phyloP scores from a whole-genome alignment of 2,888 invertebrate species.

The Anoplius nigerrimus region DNA sequence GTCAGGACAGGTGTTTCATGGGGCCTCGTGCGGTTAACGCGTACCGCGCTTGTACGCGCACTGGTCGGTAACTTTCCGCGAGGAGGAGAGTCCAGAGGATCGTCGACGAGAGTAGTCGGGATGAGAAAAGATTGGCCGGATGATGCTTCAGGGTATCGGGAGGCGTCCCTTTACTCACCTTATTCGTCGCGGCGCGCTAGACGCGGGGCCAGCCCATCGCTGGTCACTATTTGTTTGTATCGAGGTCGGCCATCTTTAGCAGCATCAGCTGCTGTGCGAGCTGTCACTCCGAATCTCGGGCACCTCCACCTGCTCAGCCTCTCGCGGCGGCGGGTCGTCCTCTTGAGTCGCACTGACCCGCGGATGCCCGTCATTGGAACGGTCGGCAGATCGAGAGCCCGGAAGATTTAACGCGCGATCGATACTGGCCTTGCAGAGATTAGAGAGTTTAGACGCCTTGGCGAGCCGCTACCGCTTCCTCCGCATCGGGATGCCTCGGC shows the following conservation, averaged over 20 bases:
- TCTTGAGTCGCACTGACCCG: background rate
- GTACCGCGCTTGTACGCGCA: background rate
- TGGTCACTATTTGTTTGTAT: slow-evolving; percentile 64
- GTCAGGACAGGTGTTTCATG: slow-evolving; percentile 57
- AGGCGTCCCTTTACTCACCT: slow-evolving; percentile 27
- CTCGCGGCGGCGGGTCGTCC: background rate
- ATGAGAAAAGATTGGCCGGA: background rate
- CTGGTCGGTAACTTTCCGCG: background rate
- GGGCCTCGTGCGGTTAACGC: slow-evolving; percentile 9
- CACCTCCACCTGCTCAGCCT: background rate
- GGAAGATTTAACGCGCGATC: too few relatives aligned
- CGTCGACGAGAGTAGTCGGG: background rate
- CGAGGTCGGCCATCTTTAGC: slow-evolving; percentile 64
- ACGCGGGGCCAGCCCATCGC: slow-evolving; percentile 44
- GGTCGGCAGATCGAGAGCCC: too few relatives aligned
- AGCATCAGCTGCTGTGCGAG: slow-evolving; percentile 60
- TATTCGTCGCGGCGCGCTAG: slow-evolving; percentile 25
- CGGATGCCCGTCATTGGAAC: too few relatives aligned
- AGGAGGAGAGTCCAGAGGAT: background rate
- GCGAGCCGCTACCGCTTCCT: too few relatives aligned
- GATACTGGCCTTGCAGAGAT: too few relatives aligned
- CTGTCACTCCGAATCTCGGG: slow-evolving; percentile 5
- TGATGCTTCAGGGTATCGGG: background rate
- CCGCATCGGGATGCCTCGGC: too few relatives aligned
- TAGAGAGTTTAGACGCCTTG: too few relatives aligned